A percentile compares a stretch with the other conserved stretches of the same genome.
Conservation (phyloP, 2,113 vertebrate species). For the Xiphias gladius region DNA sequence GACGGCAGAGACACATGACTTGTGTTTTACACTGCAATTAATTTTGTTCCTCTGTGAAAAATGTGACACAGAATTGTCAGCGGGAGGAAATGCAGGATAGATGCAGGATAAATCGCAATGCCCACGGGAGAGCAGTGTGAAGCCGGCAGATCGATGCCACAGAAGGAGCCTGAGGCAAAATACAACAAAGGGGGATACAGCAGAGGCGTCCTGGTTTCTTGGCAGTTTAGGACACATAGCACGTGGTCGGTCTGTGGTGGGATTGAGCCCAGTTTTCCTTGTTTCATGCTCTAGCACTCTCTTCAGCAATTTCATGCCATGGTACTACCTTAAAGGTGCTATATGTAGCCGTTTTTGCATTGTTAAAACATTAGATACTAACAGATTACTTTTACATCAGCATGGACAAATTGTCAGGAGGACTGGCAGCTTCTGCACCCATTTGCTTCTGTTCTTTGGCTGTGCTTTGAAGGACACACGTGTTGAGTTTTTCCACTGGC, state of each 20-base stretch:
- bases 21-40: slow-evolving; percentile 27
- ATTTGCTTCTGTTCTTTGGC: slow-evolving; percentile 62
- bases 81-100: slow-evolving; percentile 15
- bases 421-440: slow-evolving; percentile 34
- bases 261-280: slow-evolving; percentile 24
- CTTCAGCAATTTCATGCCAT: too few species aligned
- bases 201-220: slow-evolving; percentile 33
- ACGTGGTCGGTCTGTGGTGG: neutral
- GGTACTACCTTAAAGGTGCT: neutral
- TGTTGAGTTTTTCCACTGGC: slow-evolving; percentile 52
- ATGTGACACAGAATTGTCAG: slow-evolving; percentile 29
- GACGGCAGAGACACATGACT: neutral
- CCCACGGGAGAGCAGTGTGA: slow-evolving; percentile 52
- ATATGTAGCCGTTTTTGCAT: neutral
- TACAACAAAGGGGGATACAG: slow-evolving; percentile 44
- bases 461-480: slow-evolving; percentile 48
- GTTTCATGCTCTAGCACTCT: neutral
- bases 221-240: slow-evolving; percentile 5
- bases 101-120: slow-evolving; percentile 41
- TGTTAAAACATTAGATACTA: slow-evolving; percentile 9
- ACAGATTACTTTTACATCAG: slow-evolving; percentile 18
- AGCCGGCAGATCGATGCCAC: slow-evolving; percentile 60
- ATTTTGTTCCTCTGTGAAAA: slow-evolving; percentile 40
- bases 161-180: slow-evolving; percentile 57
- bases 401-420: slow-evolving; percentile 9